Evolutionary conservation across 2,797 vertebrate species (phyloP).

Genomic region (Chromis chromis): DNA sequence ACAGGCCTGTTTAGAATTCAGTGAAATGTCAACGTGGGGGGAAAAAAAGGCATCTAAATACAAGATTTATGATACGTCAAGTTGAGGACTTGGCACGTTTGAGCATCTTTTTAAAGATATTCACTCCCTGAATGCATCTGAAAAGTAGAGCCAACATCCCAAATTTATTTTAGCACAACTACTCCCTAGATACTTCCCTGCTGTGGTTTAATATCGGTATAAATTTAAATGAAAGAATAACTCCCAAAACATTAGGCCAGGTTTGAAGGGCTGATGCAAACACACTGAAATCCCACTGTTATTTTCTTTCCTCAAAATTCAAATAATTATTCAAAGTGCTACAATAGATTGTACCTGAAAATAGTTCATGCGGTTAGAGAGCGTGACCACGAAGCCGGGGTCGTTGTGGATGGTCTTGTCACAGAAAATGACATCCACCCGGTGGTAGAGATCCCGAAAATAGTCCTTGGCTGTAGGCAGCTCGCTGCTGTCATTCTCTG

Average conservation of each 20-base stretch:
- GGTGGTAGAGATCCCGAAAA: constrained; percentile 98
- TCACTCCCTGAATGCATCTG: neutral
- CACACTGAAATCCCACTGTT: neutral
- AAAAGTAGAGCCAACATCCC: neutral
- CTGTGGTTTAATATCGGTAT: neutral
- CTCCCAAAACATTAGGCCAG: too few relatives aligned
- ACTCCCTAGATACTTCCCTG: neutral
- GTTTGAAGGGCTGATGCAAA: constrained; percentile 2
- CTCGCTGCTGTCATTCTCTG: constrained; percentile 97
- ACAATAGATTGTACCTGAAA: constrained; percentile 88
- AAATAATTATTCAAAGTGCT: neutral
- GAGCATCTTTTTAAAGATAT: neutral
- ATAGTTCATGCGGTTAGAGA: constrained; percentile 99
- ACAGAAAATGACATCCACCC: constrained; percentile 99
- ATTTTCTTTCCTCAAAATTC: rapidly evolving
- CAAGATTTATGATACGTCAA: neutral
- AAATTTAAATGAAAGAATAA: neutral
- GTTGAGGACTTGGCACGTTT: neutral
- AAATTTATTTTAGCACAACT: neutral
- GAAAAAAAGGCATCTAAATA: neutral
- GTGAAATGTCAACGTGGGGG: neutral
- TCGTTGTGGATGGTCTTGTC: constrained; percentile 99
- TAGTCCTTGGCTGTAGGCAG: constrained; percentile 98
- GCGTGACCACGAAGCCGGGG: constrained; percentile 97
- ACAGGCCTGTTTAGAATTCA: neutral